Base-by-base conservation (phyloP, 2,888 invertebrate genomes). In the Latrodectus elegans region DNA sequence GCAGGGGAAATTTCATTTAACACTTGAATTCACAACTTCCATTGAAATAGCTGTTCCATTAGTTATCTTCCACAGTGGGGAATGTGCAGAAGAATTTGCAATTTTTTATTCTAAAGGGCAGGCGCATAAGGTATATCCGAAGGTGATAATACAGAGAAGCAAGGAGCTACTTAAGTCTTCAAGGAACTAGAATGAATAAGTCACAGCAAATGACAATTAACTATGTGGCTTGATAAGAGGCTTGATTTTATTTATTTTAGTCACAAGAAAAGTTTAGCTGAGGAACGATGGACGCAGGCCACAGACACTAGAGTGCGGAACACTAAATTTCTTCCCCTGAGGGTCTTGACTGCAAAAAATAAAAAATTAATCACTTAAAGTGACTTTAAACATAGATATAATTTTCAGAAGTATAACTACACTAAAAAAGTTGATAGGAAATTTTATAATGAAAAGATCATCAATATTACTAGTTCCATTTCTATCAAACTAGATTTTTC, bases 241-340 rank as follows among this genome's bases (percentile, higher is more conserved):
- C 83, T 88, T 83, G 73, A 84, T 82, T 84, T 84, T 72, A 49
- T 72, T 15, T 72, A 22, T 51, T 77, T 80, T 81, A 81, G 78
- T 82, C 78, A 82, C 77, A 77, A 84, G 79, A 84, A 88, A 88
- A 84, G 82, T 88, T 83, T 88, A 81, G 88, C 84, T 79, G 88
- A 88, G 88, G 88, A 88, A 88, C 88, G 52, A 79, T 88, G 84
- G 88, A 88, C 87, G 87, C 82, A 82, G 87, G 82, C 87, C 82
- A 82, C 88, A 88, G 88, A 76, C 88, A 84, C 88, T 88, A 88
- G 79, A 88, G 88, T 88, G 88, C 88, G 83, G 88, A 88, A 88
- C 79, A 86, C 86, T 86, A 86, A 81, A 80, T 86, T 81, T 86
- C 86, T 86, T 86, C 86, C 86, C 81, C 86, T 86, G 86, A 86